phyloP scores from a whole-genome alignment of 1,140 invertebrate genomes.

The Himalopsyche phryganea region DNA sequence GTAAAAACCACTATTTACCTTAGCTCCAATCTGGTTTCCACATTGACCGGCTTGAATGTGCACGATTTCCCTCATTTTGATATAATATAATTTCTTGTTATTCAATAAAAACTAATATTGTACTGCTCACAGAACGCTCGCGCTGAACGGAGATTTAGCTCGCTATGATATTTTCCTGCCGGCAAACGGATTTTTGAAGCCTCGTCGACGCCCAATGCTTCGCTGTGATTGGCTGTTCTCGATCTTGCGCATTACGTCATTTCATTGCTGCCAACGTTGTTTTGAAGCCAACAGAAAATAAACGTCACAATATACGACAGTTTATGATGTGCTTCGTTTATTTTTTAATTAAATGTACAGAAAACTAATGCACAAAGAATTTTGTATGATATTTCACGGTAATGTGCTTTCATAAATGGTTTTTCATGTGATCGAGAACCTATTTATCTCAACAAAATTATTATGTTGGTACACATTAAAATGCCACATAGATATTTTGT shows the following conservation, averaged over 20 bases:
- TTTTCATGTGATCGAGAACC: no score
- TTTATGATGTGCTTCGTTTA: no score
- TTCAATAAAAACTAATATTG: constrained; percentile 24
- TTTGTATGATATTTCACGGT: no score
- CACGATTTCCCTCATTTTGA: constrained; percentile 71
- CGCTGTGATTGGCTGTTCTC: constrained; percentile 7
- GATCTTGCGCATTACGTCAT: constrained; percentile 11
- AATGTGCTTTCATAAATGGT: no score
- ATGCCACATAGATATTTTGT: no score
- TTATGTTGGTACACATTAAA: no score
- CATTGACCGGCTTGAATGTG: constrained; percentile 74
- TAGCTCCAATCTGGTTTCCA: constrained; percentile 72
- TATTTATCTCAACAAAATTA: no score
- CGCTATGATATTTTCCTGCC: constrained; percentile 12
- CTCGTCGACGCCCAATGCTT: constrained; percentile 18
- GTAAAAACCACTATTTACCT: constrained; percentile 47
- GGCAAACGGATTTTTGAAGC: constrained; percentile 19
- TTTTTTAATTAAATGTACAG: no score
- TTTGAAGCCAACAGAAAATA: neutral
- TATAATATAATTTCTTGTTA: constrained; percentile 17
- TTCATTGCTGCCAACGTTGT: constrained; percentile 2
- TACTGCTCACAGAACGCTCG: constrained; percentile 18
- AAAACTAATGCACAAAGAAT: no score
- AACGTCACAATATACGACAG: no score
- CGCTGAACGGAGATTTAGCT: constrained; percentile 19